These are phyloP conservation scores for Philaenus spumarius DNA, from an alignment of 1,140 invertebrate genomes.

Conservation along the genomic window DNA sequence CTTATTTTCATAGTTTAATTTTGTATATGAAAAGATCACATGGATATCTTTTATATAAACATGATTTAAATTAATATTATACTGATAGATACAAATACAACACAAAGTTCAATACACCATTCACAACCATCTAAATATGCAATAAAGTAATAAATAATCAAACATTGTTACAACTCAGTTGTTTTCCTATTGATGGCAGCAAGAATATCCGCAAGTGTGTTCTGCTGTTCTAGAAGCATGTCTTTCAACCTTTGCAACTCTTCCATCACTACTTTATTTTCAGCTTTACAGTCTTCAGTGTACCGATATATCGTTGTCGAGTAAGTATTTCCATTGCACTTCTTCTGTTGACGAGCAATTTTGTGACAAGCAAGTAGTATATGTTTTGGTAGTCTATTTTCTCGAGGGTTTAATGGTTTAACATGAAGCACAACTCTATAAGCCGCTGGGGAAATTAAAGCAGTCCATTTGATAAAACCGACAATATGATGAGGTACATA, in stretches of 20 bases:
- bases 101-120: no score
- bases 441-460: conserved; percentile 65
- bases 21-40: no score
- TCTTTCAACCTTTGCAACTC: conserved; percentile 5
- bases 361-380: conserved; percentile 67
- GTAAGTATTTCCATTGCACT: not conserved
- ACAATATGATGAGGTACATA: conserved; percentile 59
- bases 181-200: not conserved
- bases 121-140: no score
- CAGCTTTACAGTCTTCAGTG: not conserved
- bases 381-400: conserved; percentile 66
- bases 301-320: conserved; percentile 1
- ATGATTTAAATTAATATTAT: no score
- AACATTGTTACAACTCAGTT: conserved; percentile 10
- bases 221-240: conserved; percentile 9
- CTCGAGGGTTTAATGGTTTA: conserved; percentile 69
- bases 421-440: conserved; percentile 70
- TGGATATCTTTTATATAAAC: no score
- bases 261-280: conserved; percentile 4
- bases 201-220: not conserved
- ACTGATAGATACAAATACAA: no score
- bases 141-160: not conserved
- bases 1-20: no score
- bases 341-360: conserved; percentile 52
- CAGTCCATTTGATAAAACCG: conserved; percentile 63